Conservation (phyloP, 2,113 vertebrate genomes). For the Tamias sibiricus region DNA sequence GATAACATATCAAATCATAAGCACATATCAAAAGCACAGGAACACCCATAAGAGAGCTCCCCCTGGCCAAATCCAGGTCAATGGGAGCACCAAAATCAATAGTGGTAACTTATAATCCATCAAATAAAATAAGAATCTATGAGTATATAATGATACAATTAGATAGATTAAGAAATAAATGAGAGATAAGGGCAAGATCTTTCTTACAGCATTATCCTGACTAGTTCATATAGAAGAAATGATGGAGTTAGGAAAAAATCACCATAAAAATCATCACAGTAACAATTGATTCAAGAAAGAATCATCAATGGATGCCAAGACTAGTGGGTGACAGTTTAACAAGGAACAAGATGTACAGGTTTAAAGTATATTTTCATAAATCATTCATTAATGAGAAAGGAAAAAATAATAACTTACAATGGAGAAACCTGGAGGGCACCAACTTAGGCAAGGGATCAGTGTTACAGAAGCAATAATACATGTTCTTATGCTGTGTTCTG, state of each 20-base stretch:
- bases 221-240: neutral
- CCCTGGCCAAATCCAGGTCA: neutral
- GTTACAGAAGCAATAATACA: neutral
- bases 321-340: neutral
- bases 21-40: neutral
- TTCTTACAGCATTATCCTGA: neutral
- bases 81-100: neutral
- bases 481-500: neutral
- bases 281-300: conserved; percentile 1
- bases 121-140: conserved; percentile 1
- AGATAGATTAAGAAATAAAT: neutral
- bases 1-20: neutral
- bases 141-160: neutral
- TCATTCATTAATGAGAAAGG: neutral
- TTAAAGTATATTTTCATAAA: neutral
- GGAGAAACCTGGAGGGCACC: neutral
- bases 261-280: neutral
- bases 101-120: neutral
- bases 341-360: neutral
- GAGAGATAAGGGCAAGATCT: neutral
- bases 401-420: neutral
- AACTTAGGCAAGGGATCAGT: neutral
- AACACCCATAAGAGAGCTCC: neutral
- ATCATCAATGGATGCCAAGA: neutral
- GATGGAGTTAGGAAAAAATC: neutral